Evolutionary conservation across 2,888 invertebrate genomes (phyloP).

Genomic region (Steromphala cineraria): DNA sequence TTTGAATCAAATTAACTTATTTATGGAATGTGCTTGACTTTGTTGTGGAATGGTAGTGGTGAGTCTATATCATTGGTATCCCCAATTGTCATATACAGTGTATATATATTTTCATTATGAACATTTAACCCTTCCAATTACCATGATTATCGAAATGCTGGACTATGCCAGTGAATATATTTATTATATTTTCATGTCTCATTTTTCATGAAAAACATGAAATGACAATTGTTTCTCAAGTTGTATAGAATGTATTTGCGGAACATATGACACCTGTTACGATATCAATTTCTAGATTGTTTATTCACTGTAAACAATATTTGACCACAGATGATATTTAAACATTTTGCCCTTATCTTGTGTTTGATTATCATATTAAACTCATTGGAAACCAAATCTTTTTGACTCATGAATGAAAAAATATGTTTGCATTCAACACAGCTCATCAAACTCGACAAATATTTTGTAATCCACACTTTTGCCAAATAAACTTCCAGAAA

Average conservation of each 20-base stretch:
- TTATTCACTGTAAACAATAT: too few species aligned
- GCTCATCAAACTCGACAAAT: too few species aligned
- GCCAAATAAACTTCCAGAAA: too few species aligned
- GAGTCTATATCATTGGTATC: neutral
- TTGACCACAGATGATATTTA: too few species aligned
- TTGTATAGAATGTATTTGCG: neutral
- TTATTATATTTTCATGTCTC: constrained; percentile 2
- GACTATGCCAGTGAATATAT: neutral
- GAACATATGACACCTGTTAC: neutral
- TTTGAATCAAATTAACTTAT: neutral
- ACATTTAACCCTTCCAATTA: neutral
- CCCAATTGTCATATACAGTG: neutral
- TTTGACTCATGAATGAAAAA: too few species aligned
- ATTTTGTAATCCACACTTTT: too few species aligned
- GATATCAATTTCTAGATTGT: neutral
- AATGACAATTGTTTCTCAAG: neutral
- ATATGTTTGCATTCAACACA: too few species aligned
- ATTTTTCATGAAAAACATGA: neutral
- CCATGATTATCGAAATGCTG: neutral
- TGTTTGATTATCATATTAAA: too few species aligned
- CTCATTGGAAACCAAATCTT: too few species aligned
- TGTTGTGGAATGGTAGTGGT: neutral
- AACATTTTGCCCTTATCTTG: too few species aligned
- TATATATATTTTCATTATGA: constrained; percentile 15
- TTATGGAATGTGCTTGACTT: neutral